A percentile compares a stretch with the other conserved stretches of the same genome.
phyloP scores from a whole-genome alignment of 2,113 vertebrate species.

The Carlito syrichta region DNA sequence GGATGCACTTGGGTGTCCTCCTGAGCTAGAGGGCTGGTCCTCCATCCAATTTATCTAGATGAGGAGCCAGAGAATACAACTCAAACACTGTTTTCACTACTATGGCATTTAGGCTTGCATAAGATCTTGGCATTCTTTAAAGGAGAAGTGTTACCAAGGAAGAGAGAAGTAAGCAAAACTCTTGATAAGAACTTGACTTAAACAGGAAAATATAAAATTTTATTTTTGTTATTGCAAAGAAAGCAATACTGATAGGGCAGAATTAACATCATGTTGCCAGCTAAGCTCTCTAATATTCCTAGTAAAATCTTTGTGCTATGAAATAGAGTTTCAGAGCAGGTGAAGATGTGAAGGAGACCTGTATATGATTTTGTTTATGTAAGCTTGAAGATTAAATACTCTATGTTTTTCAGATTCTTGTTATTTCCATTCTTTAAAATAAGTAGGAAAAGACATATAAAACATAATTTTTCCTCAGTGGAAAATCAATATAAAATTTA shows the following conservation, averaged over 20 bases:
- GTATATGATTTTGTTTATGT: not conserved
- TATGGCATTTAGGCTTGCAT: not conserved
- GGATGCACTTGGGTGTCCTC: not conserved
- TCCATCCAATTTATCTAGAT: not conserved
- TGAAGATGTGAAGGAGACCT: not conserved
- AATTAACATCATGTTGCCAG: not conserved
- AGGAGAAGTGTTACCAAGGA: not conserved
- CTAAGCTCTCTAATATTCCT: not conserved
- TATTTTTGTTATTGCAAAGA: not conserved
- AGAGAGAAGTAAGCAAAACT: not conserved
- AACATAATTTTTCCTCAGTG: not conserved
- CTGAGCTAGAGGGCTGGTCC: not conserved
- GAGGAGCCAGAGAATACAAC: not conserved
- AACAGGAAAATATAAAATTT: not conserved
- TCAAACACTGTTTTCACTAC: not conserved
- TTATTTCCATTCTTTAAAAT: not conserved
- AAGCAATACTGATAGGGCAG: not conserved
- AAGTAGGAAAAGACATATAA: not conserved
- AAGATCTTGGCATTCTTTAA: not conserved
- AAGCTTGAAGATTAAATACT: constrained; percentile 10
- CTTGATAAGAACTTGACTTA: not conserved
- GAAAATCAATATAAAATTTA: not conserved
- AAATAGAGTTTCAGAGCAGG: not conserved
- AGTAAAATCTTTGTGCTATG: not conserved
- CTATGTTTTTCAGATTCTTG: not conserved